These are phyloP conservation scores for Epirrhoe alternata DNA, from an alignment of 2,888 invertebrate species.

Conservation along the genomic window DNA sequence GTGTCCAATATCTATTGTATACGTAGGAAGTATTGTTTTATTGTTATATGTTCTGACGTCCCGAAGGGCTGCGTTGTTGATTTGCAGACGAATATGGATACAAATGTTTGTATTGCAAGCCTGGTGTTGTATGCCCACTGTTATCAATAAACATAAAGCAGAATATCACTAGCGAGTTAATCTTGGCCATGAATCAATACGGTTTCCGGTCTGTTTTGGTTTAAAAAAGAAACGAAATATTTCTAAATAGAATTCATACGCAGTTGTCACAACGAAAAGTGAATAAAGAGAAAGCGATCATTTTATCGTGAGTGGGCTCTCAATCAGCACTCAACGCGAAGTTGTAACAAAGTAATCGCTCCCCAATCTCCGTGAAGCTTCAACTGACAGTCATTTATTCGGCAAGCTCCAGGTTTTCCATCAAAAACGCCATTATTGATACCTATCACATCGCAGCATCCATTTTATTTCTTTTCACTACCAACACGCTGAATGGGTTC, in stretches of 20 bases:
- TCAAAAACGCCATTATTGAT: slow-evolving; percentile 33
- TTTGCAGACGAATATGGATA: not conserved
- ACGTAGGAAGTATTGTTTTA: too few relatives aligned
- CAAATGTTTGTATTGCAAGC: not conserved
- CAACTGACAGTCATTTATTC: slow-evolving; percentile 9
- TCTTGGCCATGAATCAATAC: not conserved
- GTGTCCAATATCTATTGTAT: too few relatives aligned
- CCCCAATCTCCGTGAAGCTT: slow-evolving; percentile 13
- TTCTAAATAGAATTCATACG: too few relatives aligned
- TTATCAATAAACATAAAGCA: not conserved
- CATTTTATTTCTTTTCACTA: slow-evolving; percentile 23
- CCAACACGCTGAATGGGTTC: slow-evolving; percentile 13
- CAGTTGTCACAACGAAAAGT: too few relatives aligned
- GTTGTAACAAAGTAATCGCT: slow-evolving; percentile 10
- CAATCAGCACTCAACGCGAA: slow-evolving; percentile 7
- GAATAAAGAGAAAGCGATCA: not conserved
- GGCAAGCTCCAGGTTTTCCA: slow-evolving; percentile 21
- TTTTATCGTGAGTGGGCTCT: not conserved
- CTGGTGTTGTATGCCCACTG: not conserved
- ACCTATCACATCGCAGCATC: slow-evolving; percentile 26
- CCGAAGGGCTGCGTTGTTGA: not conserved
- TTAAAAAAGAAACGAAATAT: too few relatives aligned
- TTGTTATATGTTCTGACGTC: not conserved
- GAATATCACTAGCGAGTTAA: too few relatives aligned
- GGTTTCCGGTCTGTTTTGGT: too few relatives aligned